Base-by-base conservation (phyloP, 2,888 invertebrate genomes). In the Prosopocoilus inquinatus region DNA sequence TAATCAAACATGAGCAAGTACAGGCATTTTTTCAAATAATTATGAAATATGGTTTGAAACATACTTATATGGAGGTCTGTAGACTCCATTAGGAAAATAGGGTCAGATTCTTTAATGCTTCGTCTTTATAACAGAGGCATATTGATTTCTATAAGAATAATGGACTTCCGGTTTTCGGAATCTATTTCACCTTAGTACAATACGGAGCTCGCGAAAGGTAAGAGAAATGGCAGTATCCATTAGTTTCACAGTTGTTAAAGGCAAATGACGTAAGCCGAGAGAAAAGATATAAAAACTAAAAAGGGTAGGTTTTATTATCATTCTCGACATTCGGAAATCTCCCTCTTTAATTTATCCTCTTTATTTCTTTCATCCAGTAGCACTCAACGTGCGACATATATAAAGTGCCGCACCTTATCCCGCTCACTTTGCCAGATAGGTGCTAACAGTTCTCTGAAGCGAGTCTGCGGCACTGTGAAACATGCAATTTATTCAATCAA, bases 211-310 rank as follows among this genome's bases (percentile, higher is more conserved):
- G 61, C 67, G 68, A 71, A 67, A 73, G 71, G 71, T 71, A 69
- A 64, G 64, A 68, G 67, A 66, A 70, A 72, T 68, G 69, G 70
- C 68, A 55, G 54, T 53, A 54, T 73, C 74, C 75, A 75, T 74
- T 75, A 75, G 74, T 73, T 71, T 72, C 71, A 62, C 70, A 72
- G 72, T 73, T 74, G 74, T 72, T 73, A 71, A 73, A 75, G 70
- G 73, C 72, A 73, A 75, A 74, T 73, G 74, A 73, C 72, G 71
- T 71, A 70, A 73, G 70, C 67, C 67, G 53, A 54, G 64, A 62
- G 57, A 66, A 65, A 62, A 65, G 60, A 65, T 64, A 65, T 69
- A 71, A 71, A 71, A 70, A 70, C 68, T 68, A 64, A 67, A 70
- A 70, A 67, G 70, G 71, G 69, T 66, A 63, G 69, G 66, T 71